Evolutionary conservation across 2,113 vertebrate species (phyloP), one percentile per base, ranked within the genome.

Genomic region (Etheostoma cragini): DNA sequence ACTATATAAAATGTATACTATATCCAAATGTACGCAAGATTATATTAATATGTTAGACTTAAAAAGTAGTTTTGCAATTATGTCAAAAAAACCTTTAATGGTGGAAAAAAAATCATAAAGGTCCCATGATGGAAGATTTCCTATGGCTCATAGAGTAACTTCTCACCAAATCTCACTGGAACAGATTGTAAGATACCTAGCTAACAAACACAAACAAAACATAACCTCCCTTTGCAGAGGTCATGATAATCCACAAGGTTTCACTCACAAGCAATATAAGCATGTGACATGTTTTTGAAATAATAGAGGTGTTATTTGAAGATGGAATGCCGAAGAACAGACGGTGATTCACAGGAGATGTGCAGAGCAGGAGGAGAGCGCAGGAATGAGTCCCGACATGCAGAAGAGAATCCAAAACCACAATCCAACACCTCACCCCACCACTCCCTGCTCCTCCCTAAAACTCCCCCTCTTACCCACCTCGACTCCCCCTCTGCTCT

Each of bases 371-470:
- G 46, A 58, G 52, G 57, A n/a, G 73, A 69, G 72, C 35, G 56
- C 46, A 69, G 69, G 70, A 89, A 92, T 89, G 74, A 83, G 92
- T 89, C 78, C 83, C 69, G 66, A 90, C 92, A 72, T 74, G 91
- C 65, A 63, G 76, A 61, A 66, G 69, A 79, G 49, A 77, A 80
- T 80, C 81, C 68, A 4, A 80, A 72, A 78, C 33, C 60, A 69
- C 60, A 71, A 42, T 81, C 71, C 85, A 70, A 73, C 54, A 86
- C 85, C 82, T 81, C 88, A 63, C 56, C 78, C 76, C 8, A 61
- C 85, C 88, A 87, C 92, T 89, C 93, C 93, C 88, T 84, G 81
- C 75, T 81, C 83, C 88, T 90, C 90, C 87, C 56, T 24, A 47
- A 79, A 60, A 64, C 72, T 53, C 80, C 16, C 21, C 63, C 58